Evolutionary conservation across 1,140 invertebrate genomes (phyloP), one percentile per base, ranked within the genome.

Genomic region (Cheumatopsyche charites): DNA sequence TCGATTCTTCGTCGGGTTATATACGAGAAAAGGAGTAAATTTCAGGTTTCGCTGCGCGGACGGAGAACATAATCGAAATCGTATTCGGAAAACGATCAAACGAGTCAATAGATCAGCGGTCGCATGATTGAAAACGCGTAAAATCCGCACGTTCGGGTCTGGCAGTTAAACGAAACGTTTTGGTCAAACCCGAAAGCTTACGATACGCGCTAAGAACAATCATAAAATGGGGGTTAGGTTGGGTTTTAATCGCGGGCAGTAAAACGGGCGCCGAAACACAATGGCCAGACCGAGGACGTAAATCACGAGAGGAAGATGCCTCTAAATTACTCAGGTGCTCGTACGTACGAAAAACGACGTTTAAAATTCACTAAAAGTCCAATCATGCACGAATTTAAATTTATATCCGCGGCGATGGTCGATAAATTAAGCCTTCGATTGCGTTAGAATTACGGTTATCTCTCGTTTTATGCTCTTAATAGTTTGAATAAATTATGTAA

Each of bases 241-340:
- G 63, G 36, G 43, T 66, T 68, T 68, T 68, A 68, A 68, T 68
- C 66, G 25, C 11, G 47, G 26, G 45, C 26, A 43, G 25, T 68
- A 68, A 68, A 68, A 68, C 49, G 26, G 49, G 29, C 29, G 29
- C 65, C 43, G 36, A 68, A 52, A 68, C 66, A 68, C 66, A 68
- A 68, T 58, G 66, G 66, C 47, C 63, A 11, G 63, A 45, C 29
- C 47, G 29, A 36, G 29, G 29, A 36, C 29, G 42, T 68, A 68
- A 68, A 68, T 68, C 29, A 55, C 47, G 23, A 68, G 47, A 55
- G 26, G 49, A 36, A 36, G 29, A 36, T 4, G 21, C 45, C 49
- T 29, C 45, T 68, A 68, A 68, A 68, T 68, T 68, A 68, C 66
- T 66, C 63, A 66, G 63, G 43, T 66, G 63, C 43, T 66, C 43